A percentile compares a stretch with the other conserved stretches of the same genome.
These are phyloP conservation scores for Mus minutoides DNA, from an alignment of 2,797 vertebrate species.

Conservation along the genomic window DNA sequence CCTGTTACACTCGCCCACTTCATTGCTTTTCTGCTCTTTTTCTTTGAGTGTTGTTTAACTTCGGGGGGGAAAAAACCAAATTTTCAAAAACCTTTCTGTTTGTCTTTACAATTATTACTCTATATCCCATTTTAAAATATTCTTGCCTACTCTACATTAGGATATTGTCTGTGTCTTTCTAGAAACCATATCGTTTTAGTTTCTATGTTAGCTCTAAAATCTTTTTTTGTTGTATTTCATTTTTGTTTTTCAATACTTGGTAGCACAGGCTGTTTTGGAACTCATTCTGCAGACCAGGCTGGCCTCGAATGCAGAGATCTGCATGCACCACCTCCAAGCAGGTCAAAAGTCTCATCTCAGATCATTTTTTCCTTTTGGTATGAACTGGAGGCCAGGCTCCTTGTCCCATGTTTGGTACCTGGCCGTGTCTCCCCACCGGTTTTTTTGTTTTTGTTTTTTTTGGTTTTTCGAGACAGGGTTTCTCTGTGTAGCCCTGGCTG, in stretches of 20 bases:
- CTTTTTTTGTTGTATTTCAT: not conserved
- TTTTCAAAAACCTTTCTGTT: not conserved
- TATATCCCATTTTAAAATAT: conserved; percentile 16
- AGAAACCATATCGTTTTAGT: not conserved
- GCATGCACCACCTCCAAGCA: not conserved
- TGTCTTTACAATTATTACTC: not conserved
- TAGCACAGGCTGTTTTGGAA: not conserved
- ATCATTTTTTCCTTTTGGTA: conserved; percentile 1
- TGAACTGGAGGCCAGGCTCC: not conserved
- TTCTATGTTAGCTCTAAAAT: conserved; percentile 30
- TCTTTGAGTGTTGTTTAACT: conserved; percentile 10
- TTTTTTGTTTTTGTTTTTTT: no score
- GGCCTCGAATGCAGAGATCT: not conserved
- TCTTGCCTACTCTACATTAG: not conserved
- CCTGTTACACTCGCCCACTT: not conserved
- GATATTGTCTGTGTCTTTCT: not conserved
- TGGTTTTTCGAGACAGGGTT: no score
- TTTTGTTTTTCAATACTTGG: not conserved
- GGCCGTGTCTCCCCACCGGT: not conserved
- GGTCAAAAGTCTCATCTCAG: not conserved
- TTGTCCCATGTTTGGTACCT: not conserved
- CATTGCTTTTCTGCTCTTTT: not conserved
- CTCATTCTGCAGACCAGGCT: not conserved
- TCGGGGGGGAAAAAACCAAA: not conserved
- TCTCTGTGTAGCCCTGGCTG: no score